A percentile compares a stretch with the other conserved stretches of the same genome.
These are phyloP conservation scores for Xylocampa areola DNA, from an alignment of 2,888 invertebrate species.

Conservation along the genomic window DNA sequence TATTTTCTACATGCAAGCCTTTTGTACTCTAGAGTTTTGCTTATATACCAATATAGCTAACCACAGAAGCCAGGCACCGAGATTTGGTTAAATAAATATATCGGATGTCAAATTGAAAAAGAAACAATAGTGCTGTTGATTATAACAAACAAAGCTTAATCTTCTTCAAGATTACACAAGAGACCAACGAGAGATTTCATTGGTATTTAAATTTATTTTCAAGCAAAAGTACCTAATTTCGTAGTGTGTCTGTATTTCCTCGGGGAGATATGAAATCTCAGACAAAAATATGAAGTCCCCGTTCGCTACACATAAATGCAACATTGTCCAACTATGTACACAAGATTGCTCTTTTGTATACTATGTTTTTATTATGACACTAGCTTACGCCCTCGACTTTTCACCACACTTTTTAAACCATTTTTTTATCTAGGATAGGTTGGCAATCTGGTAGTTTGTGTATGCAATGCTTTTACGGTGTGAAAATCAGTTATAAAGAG, in stretches of 20 bases:
- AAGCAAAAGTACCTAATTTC: constrained; percentile 31
- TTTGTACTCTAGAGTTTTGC: too few species aligned
- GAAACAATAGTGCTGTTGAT: background rate
- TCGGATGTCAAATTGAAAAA: background rate
- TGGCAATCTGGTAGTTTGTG: too few species aligned
- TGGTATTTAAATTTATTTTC: constrained; percentile 43
- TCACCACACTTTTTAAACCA: too few species aligned
- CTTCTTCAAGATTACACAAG: constrained; percentile 1
- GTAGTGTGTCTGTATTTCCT: constrained; percentile 63
- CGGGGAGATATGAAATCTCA: constrained; percentile 66
- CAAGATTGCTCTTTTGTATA: constrained; percentile 47
- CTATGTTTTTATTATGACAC: constrained; percentile 36
- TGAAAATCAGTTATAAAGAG: too few species aligned
- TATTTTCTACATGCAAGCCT: too few species aligned
- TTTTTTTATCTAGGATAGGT: too few species aligned
- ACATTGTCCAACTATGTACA: constrained; percentile 56
- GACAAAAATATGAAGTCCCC: constrained; percentile 68
- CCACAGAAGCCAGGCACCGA: too few species aligned
- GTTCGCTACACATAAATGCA: constrained; percentile 63
- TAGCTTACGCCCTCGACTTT: background rate
- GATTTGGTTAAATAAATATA: too few species aligned
- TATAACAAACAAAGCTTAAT: constrained; percentile 9
- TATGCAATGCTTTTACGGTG: too few species aligned
- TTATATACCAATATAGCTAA: too few species aligned
- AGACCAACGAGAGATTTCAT: constrained; percentile 27